Conservation (phyloP, 2,113 vertebrate genomes). For the Megaptera novaeangliae region DNA sequence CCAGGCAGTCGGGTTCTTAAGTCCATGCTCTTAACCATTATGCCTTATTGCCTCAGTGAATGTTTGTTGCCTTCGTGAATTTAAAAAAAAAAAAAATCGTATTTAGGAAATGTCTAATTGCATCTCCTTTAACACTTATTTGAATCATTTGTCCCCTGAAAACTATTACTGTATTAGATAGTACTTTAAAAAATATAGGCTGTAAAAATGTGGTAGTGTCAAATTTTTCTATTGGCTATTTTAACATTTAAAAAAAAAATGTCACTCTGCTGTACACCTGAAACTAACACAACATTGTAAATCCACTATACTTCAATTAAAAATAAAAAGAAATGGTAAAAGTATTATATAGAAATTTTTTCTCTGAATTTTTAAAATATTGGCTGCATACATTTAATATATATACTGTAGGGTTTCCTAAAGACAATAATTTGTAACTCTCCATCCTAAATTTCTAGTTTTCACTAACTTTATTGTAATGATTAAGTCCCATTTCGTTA, state of each 20-base stretch:
- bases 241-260: not conserved
- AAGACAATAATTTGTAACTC: not conserved
- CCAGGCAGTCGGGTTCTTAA: no score
- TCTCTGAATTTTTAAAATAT: not conserved
- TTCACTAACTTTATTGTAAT: not conserved
- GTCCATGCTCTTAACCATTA: not conserved
- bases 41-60: not conserved
- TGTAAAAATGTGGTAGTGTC: not conserved
- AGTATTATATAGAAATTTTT: not conserved
- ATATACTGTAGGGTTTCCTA: not conserved
- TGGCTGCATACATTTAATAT: not conserved
- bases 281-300: not conserved
- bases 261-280: not conserved
- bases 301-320: not conserved
- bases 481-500: not conserved
- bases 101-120: not conserved
- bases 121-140: not conserved
- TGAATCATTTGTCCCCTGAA: not conserved
- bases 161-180: not conserved
- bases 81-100: not conserved
- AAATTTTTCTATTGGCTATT: not conserved
- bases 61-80: not conserved
- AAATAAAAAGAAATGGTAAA: not conserved
- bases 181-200: not conserved
- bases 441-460: not conserved